A percentile compares a stretch with the other conserved stretches of the same genome.
phyloP scores from a whole-genome alignment of 2,888 invertebrate species.

The Choreutis nemorana region DNA sequence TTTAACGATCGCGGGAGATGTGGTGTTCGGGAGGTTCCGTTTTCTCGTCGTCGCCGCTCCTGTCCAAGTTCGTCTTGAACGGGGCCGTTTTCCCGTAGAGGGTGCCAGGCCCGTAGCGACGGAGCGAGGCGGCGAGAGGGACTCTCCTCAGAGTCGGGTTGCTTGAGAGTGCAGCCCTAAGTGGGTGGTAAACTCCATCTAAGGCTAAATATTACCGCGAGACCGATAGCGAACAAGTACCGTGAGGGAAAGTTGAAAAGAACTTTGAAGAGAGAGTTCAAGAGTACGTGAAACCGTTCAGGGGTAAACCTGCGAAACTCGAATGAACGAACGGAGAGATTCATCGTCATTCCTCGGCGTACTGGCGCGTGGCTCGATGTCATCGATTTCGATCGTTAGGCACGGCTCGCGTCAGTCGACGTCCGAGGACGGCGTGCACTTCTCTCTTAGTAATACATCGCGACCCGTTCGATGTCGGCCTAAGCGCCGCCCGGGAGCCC shows the following conservation, averaged over 20 bases:
- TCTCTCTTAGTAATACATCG: slow-evolving; percentile 57
- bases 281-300: slow-evolving; percentile 60
- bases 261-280: slow-evolving; percentile 70
- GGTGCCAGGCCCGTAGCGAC: slow-evolving; percentile 62
- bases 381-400: slow-evolving; percentile 13
- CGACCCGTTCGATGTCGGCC: slow-evolving; percentile 56
- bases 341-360: slow-evolving; percentile 29
- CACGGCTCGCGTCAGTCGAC: slow-evolving; percentile 19
- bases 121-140: slow-evolving; percentile 22
- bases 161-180: slow-evolving; percentile 70
- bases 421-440: slow-evolving; percentile 28
- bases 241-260: slow-evolving; percentile 77
- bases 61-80: slow-evolving; percentile 45
- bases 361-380: slow-evolving; percentile 14
- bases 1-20: slow-evolving; percentile 51
- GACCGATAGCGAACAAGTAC: slow-evolving; percentile 73
- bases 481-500: slow-evolving; percentile 32
- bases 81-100: slow-evolving; percentile 56
- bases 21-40: slow-evolving; percentile 59
- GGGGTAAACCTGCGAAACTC: slow-evolving; percentile 67
- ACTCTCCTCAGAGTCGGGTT: slow-evolving; percentile 53
- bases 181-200: slow-evolving; percentile 68
- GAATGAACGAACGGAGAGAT: slow-evolving; percentile 50
- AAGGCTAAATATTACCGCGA: slow-evolving; percentile 69
- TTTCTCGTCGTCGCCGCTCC: slow-evolving; percentile 23